These are phyloP conservation scores for Spinibarbus caldwelli DNA, from an alignment of 2,797 vertebrate genomes.

Conservation along the genomic window DNA sequence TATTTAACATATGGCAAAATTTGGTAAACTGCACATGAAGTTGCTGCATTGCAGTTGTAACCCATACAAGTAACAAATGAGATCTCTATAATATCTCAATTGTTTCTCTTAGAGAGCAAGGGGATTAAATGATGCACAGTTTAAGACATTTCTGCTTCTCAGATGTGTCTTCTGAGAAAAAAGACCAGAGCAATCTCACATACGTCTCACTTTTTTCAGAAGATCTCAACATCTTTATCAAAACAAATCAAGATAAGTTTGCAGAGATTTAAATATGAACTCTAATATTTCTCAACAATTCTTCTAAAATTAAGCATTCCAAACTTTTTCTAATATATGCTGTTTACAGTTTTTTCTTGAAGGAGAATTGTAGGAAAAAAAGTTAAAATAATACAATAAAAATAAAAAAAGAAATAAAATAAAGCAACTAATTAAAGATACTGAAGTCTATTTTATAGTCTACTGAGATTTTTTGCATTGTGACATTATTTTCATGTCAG, in stretches of 20 bases:
- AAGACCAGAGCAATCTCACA: background rate
- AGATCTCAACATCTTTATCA: background rate
- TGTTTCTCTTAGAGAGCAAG: background rate
- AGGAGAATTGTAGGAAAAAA: background rate
- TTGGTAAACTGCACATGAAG: background rate
- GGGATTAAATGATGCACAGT: background rate
- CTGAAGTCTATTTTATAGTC: too few relatives aligned
- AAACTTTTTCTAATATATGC: too few relatives aligned
- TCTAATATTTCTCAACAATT: too few relatives aligned
- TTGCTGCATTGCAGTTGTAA: constrained; percentile 27
- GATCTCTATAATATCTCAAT: background rate
- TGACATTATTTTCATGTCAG: too few relatives aligned
- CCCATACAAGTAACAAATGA: background rate
- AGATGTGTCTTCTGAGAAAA: background rate
- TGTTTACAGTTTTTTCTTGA: background rate
- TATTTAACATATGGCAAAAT: too few relatives aligned
- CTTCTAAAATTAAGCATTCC: too few relatives aligned
- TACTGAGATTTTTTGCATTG: too few relatives aligned
- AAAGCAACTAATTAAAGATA: too few relatives aligned
- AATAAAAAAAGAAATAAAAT: background rate
- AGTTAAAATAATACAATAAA: too few relatives aligned
- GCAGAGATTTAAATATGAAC: background rate
- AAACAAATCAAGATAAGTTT: background rate
- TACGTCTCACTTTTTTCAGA: background rate
- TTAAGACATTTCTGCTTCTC: background rate